Evolutionary conservation across 2,113 vertebrate species (phyloP).

Genomic region (Noctilio leporinus): DNA sequence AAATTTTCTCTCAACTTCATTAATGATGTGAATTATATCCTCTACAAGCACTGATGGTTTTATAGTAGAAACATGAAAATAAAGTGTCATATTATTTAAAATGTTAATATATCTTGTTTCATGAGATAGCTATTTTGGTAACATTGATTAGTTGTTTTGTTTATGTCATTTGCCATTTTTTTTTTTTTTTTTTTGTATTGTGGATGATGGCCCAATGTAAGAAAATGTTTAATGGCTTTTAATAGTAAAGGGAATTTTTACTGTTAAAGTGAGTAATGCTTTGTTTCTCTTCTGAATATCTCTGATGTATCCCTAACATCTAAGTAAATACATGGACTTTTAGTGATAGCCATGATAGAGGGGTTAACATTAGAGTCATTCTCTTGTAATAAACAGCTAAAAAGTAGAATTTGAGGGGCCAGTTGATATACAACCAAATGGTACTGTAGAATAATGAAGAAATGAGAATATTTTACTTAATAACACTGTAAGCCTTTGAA

Average conservation of each 20-base stretch:
- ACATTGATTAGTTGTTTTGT: accelerated
- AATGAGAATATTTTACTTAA: neutral
- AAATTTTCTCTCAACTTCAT: neutral
- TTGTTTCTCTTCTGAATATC: neutral
- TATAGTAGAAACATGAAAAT: neutral
- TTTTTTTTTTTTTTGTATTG: neutral
- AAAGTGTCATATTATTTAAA: neutral
- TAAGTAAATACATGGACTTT: accelerated
- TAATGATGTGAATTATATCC: neutral
- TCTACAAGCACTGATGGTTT: no score
- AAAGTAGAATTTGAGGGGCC: accelerated
- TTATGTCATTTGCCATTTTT: neutral
- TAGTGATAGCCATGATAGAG: neutral
- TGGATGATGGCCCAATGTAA: neutral
- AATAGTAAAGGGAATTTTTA: neutral
- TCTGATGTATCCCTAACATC: neutral
- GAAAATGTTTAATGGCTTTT: neutral
- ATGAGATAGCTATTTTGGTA: neutral
- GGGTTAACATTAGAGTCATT: neutral
- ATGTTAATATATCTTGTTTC: neutral
- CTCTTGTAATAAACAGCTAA: neutral
- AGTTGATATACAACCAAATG: neutral
- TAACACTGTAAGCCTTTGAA: neutral
- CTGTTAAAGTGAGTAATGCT: accelerated
- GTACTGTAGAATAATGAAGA: accelerated